Base-by-base conservation (phyloP, 2,113 vertebrate species). In the Holacanthus passer region DNA sequence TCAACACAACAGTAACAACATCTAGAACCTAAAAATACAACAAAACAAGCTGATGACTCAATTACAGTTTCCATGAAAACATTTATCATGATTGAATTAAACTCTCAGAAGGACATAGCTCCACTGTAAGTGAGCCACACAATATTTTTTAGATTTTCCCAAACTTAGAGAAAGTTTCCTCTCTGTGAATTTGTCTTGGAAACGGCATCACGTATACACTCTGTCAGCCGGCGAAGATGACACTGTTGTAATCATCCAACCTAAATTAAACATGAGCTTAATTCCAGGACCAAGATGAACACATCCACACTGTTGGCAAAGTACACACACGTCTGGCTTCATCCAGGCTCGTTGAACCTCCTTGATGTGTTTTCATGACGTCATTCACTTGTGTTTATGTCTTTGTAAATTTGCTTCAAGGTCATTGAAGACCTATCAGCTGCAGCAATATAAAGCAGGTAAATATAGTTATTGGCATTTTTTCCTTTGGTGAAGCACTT, bases 231-330 rank as follows among this genome's bases (percentile, higher is more conserved):
- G 39, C 59, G 2, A 48, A 19, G 29, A 73, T 35, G 55, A 60
- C 58, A 14, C 60, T 17, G 62, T 24, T 7, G 24, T 32, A 9
- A 70, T 55, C 47, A 20, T 45, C 47, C 37, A 4, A 47, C 27
- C n/a, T 27, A 43, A 24, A 59, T 60, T 59, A 64, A 79, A 47
- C 41, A 66, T 12, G 12, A 68, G 53, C 52, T 50, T 58, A 35
- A 48, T 32, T 48, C 56, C 64, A 55, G 53, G 69, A 47, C 8
- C 17, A 31, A 19, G 17, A 35, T 35, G 56, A 35, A 32, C 13
- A 8, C 55, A 37, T 63, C 50, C 50, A n/a, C 32, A 5, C 70
- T 13, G 19, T 35, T 19, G 45, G 64, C 47, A n/a, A 17, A 73
- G 55, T 0, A 53, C 27, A 37, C 55, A 45, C 12, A n/a, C 31